phyloP scores from a whole-genome alignment of 2,797 vertebrate genomes.

The Centropyge bicolor region DNA sequence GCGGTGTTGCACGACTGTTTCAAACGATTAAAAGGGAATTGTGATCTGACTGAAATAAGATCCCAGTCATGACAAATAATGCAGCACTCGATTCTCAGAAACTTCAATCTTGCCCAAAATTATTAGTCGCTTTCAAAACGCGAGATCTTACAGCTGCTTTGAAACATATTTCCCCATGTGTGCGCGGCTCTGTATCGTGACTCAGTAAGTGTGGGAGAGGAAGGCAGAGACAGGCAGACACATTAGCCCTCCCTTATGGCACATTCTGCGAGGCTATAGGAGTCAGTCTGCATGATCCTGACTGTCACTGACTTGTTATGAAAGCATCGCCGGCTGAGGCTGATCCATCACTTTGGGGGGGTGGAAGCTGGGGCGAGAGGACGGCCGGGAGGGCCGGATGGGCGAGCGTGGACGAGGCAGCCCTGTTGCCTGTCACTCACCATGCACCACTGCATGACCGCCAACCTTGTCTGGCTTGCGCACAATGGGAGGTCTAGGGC shows the following conservation, averaged over 20 bases:
- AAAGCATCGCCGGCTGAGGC: constrained; percentile 71
- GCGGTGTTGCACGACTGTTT: constrained; percentile 37
- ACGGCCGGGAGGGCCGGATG: constrained; percentile 52
- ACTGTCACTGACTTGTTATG: constrained; percentile 82
- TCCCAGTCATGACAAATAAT: constrained; percentile 49
- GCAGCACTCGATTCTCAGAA: constrained; percentile 35
- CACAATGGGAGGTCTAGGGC: constrained; percentile 79
- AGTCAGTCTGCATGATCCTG: constrained; percentile 78
- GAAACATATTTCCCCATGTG: constrained; percentile 55
- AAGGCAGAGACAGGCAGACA: constrained; percentile 74
- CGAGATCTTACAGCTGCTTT: constrained; percentile 60
- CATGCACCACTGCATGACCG: constrained; percentile 78
- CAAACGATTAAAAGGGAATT: constrained; percentile 49
- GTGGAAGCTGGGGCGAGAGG: constrained; percentile 70
- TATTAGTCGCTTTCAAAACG: constrained; percentile 51
- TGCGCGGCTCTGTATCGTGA: constrained; percentile 62
- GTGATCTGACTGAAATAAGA: constrained; percentile 44
- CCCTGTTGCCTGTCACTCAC: constrained; percentile 83
- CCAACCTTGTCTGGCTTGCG: constrained; percentile 77
- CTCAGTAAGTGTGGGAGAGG: constrained; percentile 75
- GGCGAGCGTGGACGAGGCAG: constrained; percentile 60
- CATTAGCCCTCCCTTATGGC: constrained; percentile 79
- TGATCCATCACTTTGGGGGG: constrained; percentile 77
- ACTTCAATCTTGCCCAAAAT: constrained; percentile 43
- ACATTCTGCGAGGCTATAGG: constrained; percentile 73